These are phyloP conservation scores for Meta bourneti DNA, from an alignment of 2,888 invertebrate genomes.

Conservation along the genomic window DNA sequence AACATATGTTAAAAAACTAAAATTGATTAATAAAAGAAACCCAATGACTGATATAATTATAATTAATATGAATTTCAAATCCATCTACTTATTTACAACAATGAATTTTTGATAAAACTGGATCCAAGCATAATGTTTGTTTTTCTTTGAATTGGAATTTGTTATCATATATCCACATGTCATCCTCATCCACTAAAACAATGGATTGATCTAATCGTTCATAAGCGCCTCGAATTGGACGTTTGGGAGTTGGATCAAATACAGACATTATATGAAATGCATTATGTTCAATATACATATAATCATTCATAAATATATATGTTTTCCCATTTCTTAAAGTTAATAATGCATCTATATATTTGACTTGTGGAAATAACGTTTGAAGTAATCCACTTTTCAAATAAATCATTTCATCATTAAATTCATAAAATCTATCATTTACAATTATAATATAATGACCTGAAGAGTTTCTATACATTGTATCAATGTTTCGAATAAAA, in stretches of 20 bases:
- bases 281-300: background rate
- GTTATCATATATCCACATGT: background rate
- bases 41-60: too few species aligned
- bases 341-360: background rate
- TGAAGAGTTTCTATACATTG: background rate
- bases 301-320: background rate
- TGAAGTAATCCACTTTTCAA: background rate
- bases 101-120: background rate
- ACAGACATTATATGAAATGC: background rate
- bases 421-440: constrained; percentile 11
- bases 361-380: background rate
- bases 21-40: too few species aligned
- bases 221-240: background rate
- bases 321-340: background rate
- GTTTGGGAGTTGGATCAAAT: background rate
- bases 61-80: too few species aligned
- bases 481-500: constrained; percentile 4
- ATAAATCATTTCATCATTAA: background rate
- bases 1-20: too few species aligned
- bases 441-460: background rate
- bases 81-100: background rate
- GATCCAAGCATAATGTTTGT: background rate
- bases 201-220: background rate
- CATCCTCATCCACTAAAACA: background rate
- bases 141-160: background rate